Evolutionary conservation across 2,113 vertebrate genomes (phyloP).

Genomic region (Amphiprion ocellaris): DNA sequence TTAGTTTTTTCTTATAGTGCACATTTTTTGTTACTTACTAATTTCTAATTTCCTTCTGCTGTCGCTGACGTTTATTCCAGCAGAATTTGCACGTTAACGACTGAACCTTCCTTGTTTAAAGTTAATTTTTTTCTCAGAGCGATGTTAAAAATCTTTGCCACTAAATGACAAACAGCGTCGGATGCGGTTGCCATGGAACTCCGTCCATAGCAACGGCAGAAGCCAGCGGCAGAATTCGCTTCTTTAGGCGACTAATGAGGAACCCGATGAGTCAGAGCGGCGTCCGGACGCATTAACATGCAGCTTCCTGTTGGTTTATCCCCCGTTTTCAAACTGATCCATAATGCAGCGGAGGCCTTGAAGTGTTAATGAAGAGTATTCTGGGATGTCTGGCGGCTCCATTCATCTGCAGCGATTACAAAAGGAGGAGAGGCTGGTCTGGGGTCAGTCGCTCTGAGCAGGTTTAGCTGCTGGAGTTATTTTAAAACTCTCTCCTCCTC

Average conservation of each 20-base stretch:
- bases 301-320: conserved; percentile 16
- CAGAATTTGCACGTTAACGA: too few relatives aligned
- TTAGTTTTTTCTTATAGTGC: too few relatives aligned
- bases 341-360: conserved; percentile 81
- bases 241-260: conserved; percentile 6
- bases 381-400: conserved; percentile 54
- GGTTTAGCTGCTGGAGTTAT: too few relatives aligned
- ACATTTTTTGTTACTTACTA: too few relatives aligned
- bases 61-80: too few relatives aligned
- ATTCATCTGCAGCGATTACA: conserved; percentile 66
- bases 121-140: too few relatives aligned
- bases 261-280: too few relatives aligned
- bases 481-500: too few relatives aligned
- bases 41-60: too few relatives aligned
- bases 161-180: too few relatives aligned
- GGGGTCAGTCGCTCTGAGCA: conserved; percentile 12
- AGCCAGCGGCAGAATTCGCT: conserved; percentile 4
- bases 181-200: neutral
- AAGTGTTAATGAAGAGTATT: conserved; percentile 83
- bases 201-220: neutral
- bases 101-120: too few relatives aligned
- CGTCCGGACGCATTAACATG: conserved; percentile 48
- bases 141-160: too few relatives aligned
- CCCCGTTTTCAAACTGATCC: conserved; percentile 47
- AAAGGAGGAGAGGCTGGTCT: conserved; percentile 33